These are phyloP conservation scores for Tinamus major DNA, from an alignment of 2,797 vertebrate species.

Conservation along the genomic window DNA sequence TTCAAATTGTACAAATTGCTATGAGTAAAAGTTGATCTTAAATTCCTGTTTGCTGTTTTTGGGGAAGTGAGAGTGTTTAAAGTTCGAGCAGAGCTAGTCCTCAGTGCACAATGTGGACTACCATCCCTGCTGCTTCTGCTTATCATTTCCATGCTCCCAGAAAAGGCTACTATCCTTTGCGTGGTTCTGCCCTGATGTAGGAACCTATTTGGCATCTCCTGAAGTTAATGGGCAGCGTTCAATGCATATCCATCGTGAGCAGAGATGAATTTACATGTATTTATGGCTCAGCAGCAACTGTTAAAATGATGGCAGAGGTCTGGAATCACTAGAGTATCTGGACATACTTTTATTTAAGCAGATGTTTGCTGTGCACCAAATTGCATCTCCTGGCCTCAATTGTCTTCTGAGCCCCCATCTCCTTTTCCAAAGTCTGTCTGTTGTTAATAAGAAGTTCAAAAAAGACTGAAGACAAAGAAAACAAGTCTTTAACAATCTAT, in stretches of 20 bases:
- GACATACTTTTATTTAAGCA: slow-evolving; percentile 25
- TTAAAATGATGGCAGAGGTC: not conserved
- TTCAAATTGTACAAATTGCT: not conserved
- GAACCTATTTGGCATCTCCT: not conserved
- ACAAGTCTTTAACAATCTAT: not conserved
- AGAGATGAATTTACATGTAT: not conserved
- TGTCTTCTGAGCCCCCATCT: not conserved
- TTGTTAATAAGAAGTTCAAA: not conserved
- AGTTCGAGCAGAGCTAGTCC: not conserved
- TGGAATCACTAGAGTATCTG: not conserved
- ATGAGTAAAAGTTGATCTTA: not conserved
- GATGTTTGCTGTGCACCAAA: not conserved
- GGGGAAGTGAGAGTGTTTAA: not conserved
- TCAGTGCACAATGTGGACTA: rapidly evolving
- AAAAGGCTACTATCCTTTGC: not conserved
- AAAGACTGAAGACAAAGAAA: not conserved
- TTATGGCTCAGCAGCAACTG: not conserved
- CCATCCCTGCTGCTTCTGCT: not conserved
- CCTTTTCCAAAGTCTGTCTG: not conserved
- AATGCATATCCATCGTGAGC: not conserved
- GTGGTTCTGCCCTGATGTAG: not conserved
- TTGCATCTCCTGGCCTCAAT: not conserved
- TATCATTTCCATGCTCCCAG: not conserved
- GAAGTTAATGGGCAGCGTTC: not conserved
- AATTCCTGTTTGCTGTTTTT: not conserved